Evolutionary conservation across 2,113 vertebrate genomes (phyloP), one percentile per base, ranked within the genome.

Genomic region (Oncorhynchus keta): DNA sequence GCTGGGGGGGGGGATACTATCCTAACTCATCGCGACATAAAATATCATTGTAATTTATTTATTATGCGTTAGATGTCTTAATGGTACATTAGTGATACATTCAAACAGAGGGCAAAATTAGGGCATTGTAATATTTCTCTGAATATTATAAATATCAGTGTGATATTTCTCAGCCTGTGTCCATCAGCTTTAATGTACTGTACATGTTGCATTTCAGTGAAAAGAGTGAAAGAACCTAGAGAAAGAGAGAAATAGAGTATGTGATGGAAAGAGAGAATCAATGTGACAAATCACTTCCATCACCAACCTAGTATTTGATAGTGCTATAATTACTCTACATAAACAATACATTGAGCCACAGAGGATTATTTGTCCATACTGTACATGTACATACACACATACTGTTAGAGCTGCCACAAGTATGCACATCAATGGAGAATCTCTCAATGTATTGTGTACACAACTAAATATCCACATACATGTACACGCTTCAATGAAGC

Each of bases 141-240:
- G 39, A 39, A 39, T 39, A 39, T 2, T 39, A 39, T 39, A 20
- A 57, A 57, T 14, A 13, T 57, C 3, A 57, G 55, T 20, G 16
- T 20, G 55, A 57, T 57, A 20, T 5, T 57, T 57, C 55, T 20
- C 55, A 18, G 55, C 5, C 20, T 57, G 2, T 45, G 39, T 45
- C 39, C 39, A 2, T 12, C 39, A 45, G 39, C 39, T 45, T 45
- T 45, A 45, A 45, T 11, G 39, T 45, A 45, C 9, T 45, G 8
- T 45, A 11, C 39, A 45, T 45, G 39, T 11, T 45, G 39, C 39
- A 45, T 45, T 45, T 45, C 39, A 45, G 39, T 45, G 39, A 45
- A 45, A 39, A 14, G 11, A 26, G 64, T 22, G 62, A 83, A 75
- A 85, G 83, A 85, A 82, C 70, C 5, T 51, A 78, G 66, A 83